Evolutionary conservation across 2,797 vertebrate genomes (phyloP), one percentile per base, ranked within the genome.

Genomic region (Xenentodon cancila): DNA sequence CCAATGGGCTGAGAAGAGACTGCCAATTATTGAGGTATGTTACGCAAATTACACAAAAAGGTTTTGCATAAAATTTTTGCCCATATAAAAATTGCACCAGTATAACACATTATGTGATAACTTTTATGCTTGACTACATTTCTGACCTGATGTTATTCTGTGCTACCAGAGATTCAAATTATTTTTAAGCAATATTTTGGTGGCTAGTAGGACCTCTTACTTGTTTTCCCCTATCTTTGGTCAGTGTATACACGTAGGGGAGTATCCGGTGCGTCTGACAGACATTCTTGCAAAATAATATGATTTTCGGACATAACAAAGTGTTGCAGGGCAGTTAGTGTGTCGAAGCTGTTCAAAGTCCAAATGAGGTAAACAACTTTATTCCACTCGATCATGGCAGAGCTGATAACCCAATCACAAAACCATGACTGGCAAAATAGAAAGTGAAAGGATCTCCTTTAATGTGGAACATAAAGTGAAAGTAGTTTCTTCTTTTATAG

Each of bases 371-470:
- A 11, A 48, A 40, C 4, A 3, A 1, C 3, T 34, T 3, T 45
- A 9, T 1, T 1, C 0, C 1, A 0, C 15, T 19, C 0, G 3
- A 3, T 9, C 52, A 13, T 47, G 47, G 19, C 0, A 0, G 13
- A 25, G 13, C 6, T 45, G 40, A 44, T 12, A 3, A 9, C 11
- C 9, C 11, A 12, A 12, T 52, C 13, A 30, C 4, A 20, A 56
- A 21, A 55, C 42, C 9, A 19, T 1, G 0, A 9, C 1, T 27
- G 4, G 43, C 16, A 45, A 8, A 87, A 88, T 3, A 54, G 86
- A 91, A 91, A 92, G 77, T 77, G 80, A 91, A 91, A 86, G 77
- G 16, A 19, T n/a, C 12, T 2, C 1, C 11, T 4, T 6, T 12
- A 48, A 21, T 13, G 7, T 5, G 16, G 4, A 8, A 15, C 0